A percentile compares a stretch with the other conserved stretches of the same genome.
These are phyloP conservation scores for Aspidapion aeneum DNA, from an alignment of 2,888 invertebrate species.

Conservation along the genomic window DNA sequence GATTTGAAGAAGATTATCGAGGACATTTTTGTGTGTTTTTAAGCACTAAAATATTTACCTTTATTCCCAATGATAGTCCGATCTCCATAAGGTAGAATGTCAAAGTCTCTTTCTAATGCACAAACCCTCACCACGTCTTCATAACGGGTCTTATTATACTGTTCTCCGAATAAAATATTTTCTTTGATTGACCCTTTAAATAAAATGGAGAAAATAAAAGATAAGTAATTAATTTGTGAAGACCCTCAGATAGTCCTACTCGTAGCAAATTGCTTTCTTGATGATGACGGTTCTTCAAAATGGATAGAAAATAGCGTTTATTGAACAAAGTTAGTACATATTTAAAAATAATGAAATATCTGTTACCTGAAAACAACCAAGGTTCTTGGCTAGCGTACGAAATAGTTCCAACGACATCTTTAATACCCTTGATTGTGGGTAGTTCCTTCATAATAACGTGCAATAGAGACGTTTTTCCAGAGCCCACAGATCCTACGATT, in stretches of 20 bases:
- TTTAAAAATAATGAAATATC: too few relatives aligned
- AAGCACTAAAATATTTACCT: too few relatives aligned
- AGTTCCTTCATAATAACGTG: constrained; percentile 72
- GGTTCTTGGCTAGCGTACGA: constrained; percentile 77
- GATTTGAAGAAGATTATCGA: too few relatives aligned
- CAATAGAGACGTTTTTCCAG: constrained; percentile 66
- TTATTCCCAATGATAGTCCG: constrained; percentile 73
- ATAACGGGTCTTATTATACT: constrained; percentile 53
- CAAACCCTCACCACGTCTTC: constrained; percentile 56
- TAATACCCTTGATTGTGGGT: constrained; percentile 56
- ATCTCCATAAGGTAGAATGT: constrained; percentile 68
- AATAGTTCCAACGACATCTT: constrained; percentile 60
- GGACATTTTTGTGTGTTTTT: too few relatives aligned
- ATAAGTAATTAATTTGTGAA: too few relatives aligned
- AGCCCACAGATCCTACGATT: constrained; percentile 64
- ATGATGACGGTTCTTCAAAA: too few relatives aligned
- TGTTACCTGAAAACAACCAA: constrained; percentile 62
- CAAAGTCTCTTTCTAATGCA: constrained; percentile 64
- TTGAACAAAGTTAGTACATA: too few relatives aligned
- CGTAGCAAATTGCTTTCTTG: too few relatives aligned
- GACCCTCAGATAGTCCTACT: too few relatives aligned
- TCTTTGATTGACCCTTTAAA: constrained; percentile 67
- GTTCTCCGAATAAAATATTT: constrained; percentile 75
- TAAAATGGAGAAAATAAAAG: too few relatives aligned
- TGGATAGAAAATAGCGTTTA: too few relatives aligned